Evolutionary conservation across 2,888 invertebrate genomes (phyloP).

Genomic region (Crematogaster levior): DNA sequence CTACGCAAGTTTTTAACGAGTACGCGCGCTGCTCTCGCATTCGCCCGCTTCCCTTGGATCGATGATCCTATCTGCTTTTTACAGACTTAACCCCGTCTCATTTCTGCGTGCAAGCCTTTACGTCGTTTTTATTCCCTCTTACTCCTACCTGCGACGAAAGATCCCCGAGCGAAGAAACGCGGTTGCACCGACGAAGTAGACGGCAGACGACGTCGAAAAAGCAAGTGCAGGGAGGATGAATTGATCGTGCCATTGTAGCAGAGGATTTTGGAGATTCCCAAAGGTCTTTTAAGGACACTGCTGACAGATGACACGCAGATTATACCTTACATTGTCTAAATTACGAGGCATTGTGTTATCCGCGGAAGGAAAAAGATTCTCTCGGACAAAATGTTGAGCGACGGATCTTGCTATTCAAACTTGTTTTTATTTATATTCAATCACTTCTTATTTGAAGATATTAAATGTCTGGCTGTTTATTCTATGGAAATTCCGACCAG

Average conservation of each 20-base stretch:
- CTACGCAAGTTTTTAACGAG: slow-evolving; percentile 42
- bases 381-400: not conserved
- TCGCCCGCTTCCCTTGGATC: slow-evolving; percentile 32
- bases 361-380: not conserved
- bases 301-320: slow-evolving; percentile 54
- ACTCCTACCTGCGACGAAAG: not conserved
- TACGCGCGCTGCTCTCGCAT: slow-evolving; percentile 16
- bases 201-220: slow-evolving; percentile 27
- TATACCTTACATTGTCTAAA: slow-evolving; percentile 43
- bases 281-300: slow-evolving; percentile 44
- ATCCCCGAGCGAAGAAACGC: slow-evolving; percentile 27
- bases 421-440: not conserved
- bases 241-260: slow-evolving; percentile 52
- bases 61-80: slow-evolving; percentile 52
- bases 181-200: slow-evolving; percentile 9
- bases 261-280: slow-evolving; percentile 40
- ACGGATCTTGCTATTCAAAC: not conserved
- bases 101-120: slow-evolving; percentile 47
- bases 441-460: not conserved
- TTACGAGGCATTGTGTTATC: slow-evolving; percentile 25
- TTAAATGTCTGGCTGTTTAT: not conserved
- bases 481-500: not conserved
- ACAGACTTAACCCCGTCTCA: slow-evolving; percentile 40
- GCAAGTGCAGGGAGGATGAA: slow-evolving; percentile 33
- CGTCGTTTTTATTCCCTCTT: slow-evolving; percentile 20